Evolutionary conservation across 2,888 invertebrate genomes (phyloP).

Genomic region (Patella ulyssiponensis): DNA sequence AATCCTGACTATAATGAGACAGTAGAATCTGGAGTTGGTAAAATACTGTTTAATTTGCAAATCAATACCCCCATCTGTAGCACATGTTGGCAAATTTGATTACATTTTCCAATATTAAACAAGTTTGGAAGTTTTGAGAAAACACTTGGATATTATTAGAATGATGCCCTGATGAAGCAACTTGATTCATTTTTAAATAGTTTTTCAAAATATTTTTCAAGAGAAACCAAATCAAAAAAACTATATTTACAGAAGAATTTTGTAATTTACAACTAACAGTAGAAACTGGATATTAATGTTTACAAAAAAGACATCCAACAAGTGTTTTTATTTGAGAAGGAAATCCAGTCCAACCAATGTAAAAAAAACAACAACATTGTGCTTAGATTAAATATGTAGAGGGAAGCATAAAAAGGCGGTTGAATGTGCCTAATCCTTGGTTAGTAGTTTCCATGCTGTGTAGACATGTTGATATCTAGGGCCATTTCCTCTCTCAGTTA

Average conservation of each 20-base stretch:
- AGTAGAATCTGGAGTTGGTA: conserved; percentile 1
- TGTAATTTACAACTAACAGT: too few species aligned
- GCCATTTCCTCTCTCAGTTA: neutral
- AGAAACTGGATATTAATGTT: neutral
- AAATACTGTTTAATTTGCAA: neutral
- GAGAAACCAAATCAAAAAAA: too few species aligned
- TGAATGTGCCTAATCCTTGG: conserved; percentile 2
- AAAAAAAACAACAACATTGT: too few species aligned
- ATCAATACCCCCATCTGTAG: neutral
- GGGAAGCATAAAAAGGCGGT: neutral
- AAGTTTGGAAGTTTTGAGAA: too few species aligned
- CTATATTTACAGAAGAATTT: too few species aligned
- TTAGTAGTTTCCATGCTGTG: conserved; percentile 8
- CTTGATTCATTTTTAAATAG: too few species aligned
- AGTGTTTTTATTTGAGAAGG: neutral
- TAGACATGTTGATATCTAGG: neutral
- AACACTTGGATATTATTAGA: too few species aligned
- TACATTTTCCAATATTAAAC: neutral
- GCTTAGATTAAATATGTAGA: too few species aligned
- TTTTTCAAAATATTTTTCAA: too few species aligned
- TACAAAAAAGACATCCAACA: neutral
- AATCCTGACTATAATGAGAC: conserved; percentile 3
- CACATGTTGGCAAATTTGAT: conserved; percentile 7
- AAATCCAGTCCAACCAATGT: too few species aligned
- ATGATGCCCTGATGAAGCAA: too few species aligned